A percentile compares a stretch with the other conserved stretches of the same genome.
Evolutionary conservation across 2,113 vertebrate genomes (phyloP).

Genomic region (Pteronura brasiliensis): DNA sequence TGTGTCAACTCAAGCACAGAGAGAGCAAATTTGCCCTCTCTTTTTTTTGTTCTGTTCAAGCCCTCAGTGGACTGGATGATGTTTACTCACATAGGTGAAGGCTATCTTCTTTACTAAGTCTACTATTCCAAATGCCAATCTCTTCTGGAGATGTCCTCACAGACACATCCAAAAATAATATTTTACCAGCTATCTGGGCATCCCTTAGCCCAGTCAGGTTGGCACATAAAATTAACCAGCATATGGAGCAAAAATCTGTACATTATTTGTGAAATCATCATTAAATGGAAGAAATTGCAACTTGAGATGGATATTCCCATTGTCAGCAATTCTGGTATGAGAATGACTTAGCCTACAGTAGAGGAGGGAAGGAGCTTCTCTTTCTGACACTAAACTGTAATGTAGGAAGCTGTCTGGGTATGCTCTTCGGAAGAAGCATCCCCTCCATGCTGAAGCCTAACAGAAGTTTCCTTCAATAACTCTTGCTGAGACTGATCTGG

Average conservation of each 20-base stretch:
- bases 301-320: neutral
- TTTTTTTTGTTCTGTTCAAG: neutral
- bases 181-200: neutral
- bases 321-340: neutral
- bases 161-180: neutral
- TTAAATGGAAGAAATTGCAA: neutral
- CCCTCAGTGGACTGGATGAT: neutral
- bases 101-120: neutral
- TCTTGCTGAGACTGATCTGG: neutral
- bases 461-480: neutral
- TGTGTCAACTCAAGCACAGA: neutral
- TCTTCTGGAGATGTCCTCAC: neutral
- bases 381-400: neutral
- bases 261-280: neutral
- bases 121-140: neutral
- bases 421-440: neutral
- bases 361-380: neutral
- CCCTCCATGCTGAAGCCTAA: neutral
- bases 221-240: neutral
- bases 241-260: neutral
- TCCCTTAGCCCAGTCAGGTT: neutral
- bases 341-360: neutral
- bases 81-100: neutral
- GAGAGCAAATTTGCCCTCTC: neutral
- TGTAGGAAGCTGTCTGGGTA: neutral